phyloP scores from a whole-genome alignment of 2,888 invertebrate genomes.

The Augochlorella aurata region DNA sequence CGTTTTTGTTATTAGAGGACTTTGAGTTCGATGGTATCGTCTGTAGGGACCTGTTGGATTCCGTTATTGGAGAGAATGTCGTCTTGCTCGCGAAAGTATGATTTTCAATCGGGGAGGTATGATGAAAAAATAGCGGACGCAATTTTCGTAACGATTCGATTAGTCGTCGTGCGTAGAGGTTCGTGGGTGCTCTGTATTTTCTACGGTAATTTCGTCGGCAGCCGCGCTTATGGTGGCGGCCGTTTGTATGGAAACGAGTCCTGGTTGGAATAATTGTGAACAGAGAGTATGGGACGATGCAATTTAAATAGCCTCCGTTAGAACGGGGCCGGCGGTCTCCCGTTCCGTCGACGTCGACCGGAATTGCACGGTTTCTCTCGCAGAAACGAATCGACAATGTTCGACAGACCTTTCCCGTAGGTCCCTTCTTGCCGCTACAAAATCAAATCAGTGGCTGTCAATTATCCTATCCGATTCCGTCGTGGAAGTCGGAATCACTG shows the following conservation, averaged over 20 bases:
- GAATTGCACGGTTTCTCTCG: not conserved
- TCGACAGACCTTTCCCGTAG: not conserved
- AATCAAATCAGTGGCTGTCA: constrained; percentile 14
- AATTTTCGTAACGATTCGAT: constrained; percentile 32
- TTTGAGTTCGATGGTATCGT: too few species aligned
- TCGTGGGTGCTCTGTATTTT: constrained; percentile 3
- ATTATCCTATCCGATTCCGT: not conserved
- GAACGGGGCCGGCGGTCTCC: constrained; percentile 7
- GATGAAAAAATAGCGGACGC: not conserved
- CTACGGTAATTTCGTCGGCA: constrained; percentile 25
- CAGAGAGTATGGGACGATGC: constrained; percentile 12
- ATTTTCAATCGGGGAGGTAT: not conserved
- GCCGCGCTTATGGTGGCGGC: constrained; percentile 32
- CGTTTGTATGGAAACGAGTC: constrained; percentile 52
- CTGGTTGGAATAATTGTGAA: constrained; percentile 48
- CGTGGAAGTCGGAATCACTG: too few species aligned
- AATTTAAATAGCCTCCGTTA: constrained; percentile 34
- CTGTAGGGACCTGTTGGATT: too few species aligned
- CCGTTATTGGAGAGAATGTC: too few species aligned
- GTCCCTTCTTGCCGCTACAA: not conserved
- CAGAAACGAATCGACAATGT: not conserved
- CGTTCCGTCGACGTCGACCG: not conserved
- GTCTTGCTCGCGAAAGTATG: not conserved
- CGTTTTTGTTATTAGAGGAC: too few species aligned
- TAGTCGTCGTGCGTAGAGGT: constrained; percentile 15